Base-by-base conservation (phyloP, 2,888 invertebrate genomes). In the Xestia xanthographa region DNA sequence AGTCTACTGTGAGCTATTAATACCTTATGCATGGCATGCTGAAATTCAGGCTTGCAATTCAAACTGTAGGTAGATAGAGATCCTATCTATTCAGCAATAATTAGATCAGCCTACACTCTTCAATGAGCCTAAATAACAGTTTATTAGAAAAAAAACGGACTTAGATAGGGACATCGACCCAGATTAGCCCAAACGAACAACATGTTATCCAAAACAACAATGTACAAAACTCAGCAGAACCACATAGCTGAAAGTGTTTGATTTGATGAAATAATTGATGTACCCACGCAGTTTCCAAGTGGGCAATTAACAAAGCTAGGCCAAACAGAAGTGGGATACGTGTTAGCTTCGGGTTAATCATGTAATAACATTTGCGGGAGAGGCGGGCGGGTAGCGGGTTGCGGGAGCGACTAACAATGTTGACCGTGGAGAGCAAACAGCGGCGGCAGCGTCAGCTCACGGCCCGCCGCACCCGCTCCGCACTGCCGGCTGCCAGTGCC, bases 351-450 rank as follows among this genome's bases (percentile, higher is more conserved):
- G 92, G 91, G 92, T 91, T 93, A 95, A 95, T 95, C 95, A 95
- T 94, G 93, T 95, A 94, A 95, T 95, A 95, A 94, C 95, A 94
- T 95, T 95, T 93, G 93, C 80, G 82, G 68, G 85, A 53, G 71
- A 72, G 81, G 80, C 77, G 67, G 69, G 73, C 56, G 69, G 79
- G 62, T 34, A n/a, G 66, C 60, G 78, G 80, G 45, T 5, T 48
- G 66, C 77, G 74, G 70, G 75, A 69, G 74, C 74, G 74, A 76
- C 95, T 96, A 96, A 96, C 96, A 95, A 96, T 96, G 96, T 96
- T 96, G 96, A 96, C 96, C 94, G 92, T 92, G 92, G 90, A 81
- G 90, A 86, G 92, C 94, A 96, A 96, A 96, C 95, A 96, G 90
- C 90, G 91, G 87, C 87, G 93, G 93, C 94, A 92, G 92, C 93